Base-by-base conservation (phyloP, 2,888 invertebrate species). In the Andrena bucephala region DNA sequence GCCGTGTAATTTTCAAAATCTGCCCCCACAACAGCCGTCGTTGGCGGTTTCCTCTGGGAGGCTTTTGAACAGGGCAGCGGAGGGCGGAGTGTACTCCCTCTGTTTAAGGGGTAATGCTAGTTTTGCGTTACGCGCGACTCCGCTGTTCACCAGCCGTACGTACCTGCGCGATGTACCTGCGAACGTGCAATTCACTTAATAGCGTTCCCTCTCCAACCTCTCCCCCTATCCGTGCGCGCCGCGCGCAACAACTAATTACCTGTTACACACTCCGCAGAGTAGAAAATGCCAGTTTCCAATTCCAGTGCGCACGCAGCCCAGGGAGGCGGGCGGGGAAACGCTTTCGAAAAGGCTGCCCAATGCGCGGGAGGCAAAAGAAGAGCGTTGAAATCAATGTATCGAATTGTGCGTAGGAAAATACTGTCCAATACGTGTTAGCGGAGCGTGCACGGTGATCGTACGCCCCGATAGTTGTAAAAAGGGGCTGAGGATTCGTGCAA, bases 221-320 rank as follows among this genome's bases (percentile, higher is more conserved):
- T 29, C 66, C 60, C 73, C 75, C 72, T 75, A 31, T 36, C 65
- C 70, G 81, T 74, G 70, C 80, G 74, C 70, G 85, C 84, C 83
- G 78, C 77, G 85, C 68, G 83, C 87, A 86, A 89, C 79, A 88
- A 87, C 87, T 91, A 91, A 91, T 91, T 91, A 91, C 85, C 89
- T 88, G 88, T 91, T 91, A 90, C 90, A 91, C 90, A 91, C 91
- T 91, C 85, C 85, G 87, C 82, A 87, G 88, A 91, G 91, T 91
- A 91, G 91, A 91, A 90, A 91, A 91, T 89, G 85, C 86, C 85
- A 84, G 84, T 86, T 85, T 86, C 86, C 81, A 87, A 86, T 87
- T 83, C 80, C 57, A 60, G 69, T 70, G 63, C 57, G 57, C 77
- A 73, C 74, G 83, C 69, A 59, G 63, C 20, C 52, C 24, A 63